A percentile compares a stretch with the other conserved stretches of the same genome.
These are phyloP conservation scores for Bombus cullumanus DNA, from an alignment of 1,140 invertebrate genomes.

Conservation along the genomic window DNA sequence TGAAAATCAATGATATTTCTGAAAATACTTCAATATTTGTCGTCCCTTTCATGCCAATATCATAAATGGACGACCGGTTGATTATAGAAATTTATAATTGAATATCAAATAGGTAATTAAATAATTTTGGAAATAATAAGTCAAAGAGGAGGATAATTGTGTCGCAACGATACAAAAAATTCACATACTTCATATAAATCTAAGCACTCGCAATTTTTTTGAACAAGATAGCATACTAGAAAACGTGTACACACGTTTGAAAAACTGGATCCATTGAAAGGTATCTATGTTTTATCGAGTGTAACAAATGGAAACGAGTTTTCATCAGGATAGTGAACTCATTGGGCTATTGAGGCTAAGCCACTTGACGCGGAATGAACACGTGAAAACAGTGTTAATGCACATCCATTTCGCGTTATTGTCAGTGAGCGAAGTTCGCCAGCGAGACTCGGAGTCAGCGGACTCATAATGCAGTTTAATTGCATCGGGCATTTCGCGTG, in stretches of 20 bases:
- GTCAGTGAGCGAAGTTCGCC: slow-evolving; percentile 13
- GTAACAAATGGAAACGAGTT: neutral
- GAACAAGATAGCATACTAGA: no score
- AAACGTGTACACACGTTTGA: neutral
- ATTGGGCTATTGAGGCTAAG: neutral
- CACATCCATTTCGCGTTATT: slow-evolving; percentile 42
- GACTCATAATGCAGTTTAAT: slow-evolving; percentile 41
- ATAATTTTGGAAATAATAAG: neutral
- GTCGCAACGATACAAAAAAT: no score
- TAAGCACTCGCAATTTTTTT: no score
- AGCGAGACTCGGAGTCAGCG: slow-evolving; percentile 1
- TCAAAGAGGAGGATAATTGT: no score
- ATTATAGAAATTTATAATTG: neutral
- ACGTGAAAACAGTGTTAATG: slow-evolving; percentile 30
- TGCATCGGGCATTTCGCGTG: slow-evolving; percentile 17
- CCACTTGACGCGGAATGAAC: slow-evolving; percentile 25
- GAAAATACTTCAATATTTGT: no score
- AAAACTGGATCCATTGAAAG: neutral
- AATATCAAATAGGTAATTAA: neutral
- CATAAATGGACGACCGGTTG: no score
- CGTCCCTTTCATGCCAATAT: no score
- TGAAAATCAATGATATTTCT: no score
- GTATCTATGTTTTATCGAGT: neutral
- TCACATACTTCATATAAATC: no score
- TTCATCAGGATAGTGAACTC: neutral